Percentiles rank a stretch among this genome's conserved stretches.
phyloP scores from a whole-genome alignment of 2,113 vertebrate species.

The Herpetotheres cachinnans region DNA sequence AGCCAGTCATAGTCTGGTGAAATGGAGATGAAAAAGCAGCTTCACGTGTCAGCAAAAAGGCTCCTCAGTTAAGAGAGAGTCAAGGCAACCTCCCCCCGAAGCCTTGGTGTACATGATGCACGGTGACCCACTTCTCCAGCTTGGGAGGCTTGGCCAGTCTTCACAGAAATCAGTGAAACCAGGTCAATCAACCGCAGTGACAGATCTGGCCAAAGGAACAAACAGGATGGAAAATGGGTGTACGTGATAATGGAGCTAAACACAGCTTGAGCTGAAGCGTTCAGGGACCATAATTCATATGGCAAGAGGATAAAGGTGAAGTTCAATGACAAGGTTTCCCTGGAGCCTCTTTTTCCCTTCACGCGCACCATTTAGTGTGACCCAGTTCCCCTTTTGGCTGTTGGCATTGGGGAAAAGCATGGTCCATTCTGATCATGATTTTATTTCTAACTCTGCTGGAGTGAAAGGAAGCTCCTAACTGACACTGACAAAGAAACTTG shows the following conservation, averaged over 20 bases:
- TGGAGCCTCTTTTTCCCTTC: background rate
- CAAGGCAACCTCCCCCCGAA: background rate
- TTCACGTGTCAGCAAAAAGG: background rate
- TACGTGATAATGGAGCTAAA: conserved; percentile 29
- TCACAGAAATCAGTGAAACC: background rate
- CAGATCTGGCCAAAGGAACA: background rate
- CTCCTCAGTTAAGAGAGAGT: background rate
- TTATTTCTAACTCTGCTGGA: background rate
- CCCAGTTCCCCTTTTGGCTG: background rate
- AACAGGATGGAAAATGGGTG: background rate
- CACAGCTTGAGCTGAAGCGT: background rate
- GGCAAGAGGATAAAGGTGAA: conserved; percentile 3
- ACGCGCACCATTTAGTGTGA: background rate
- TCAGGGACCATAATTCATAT: background rate
- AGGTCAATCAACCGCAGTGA: background rate
- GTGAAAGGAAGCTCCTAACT: background rate
- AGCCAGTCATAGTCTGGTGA: background rate
- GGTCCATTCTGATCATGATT: background rate
- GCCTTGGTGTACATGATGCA: background rate
- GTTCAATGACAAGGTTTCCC: background rate
- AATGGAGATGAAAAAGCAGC: background rate
- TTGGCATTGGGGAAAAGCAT: background rate
- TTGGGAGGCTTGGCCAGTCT: background rate
- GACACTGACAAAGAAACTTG: background rate
- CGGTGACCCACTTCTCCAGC: background rate